A percentile compares a stretch with the other conserved stretches of the same genome.
Evolutionary conservation across 92 coral and sea anemone species (phyloP).

Genomic region (Blastomussa wellsi): DNA sequence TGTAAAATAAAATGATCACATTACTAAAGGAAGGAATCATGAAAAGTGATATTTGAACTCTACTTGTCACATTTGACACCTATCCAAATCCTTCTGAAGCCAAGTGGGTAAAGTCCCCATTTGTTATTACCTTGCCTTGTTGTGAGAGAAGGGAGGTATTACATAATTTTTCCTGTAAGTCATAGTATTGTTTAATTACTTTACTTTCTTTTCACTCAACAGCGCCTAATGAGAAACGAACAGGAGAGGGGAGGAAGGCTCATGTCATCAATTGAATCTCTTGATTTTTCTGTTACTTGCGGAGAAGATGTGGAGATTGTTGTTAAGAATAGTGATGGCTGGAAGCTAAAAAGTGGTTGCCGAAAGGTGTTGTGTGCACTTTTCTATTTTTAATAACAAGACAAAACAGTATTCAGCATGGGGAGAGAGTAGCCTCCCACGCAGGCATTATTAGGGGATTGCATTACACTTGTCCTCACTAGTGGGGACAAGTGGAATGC

Average conservation of each 20-base stretch:
- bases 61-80: background rate
- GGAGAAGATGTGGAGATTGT: constrained; percentile 8
- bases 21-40: too few relatives aligned
- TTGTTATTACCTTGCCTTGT: background rate
- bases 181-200: background rate
- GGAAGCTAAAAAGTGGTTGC: background rate
- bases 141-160: background rate
- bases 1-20: too few relatives aligned
- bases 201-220: background rate
- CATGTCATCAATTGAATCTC: constrained; percentile 27
- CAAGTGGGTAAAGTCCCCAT: background rate
- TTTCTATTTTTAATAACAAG: background rate
- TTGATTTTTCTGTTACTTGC: constrained; percentile 11
- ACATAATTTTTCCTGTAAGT: background rate
- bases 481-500: too few relatives aligned
- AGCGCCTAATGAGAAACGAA: constrained; percentile 16
- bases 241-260: constrained; percentile 25
- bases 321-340: constrained; percentile 7
- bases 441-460: too few relatives aligned
- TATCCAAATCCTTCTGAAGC: background rate
- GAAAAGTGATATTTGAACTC: too few relatives aligned
- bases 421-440: background rate
- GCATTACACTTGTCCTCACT: too few relatives aligned
- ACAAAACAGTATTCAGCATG: background rate
- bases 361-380: background rate